phyloP scores from a whole-genome alignment of 37 sponge, comb jelly and placozoan species.

The Eunapius fragilis region DNA sequence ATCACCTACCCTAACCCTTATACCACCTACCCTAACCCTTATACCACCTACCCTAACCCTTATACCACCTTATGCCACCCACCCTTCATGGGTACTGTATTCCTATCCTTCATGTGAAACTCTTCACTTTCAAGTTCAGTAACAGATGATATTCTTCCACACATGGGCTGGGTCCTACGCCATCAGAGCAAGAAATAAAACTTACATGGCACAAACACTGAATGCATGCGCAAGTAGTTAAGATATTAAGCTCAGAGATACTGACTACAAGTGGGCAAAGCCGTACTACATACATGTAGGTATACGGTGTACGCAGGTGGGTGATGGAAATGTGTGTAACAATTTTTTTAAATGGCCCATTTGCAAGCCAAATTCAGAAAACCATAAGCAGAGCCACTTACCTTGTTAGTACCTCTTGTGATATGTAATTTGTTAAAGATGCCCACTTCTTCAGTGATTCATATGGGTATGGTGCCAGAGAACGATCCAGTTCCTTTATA shows the following conservation, averaged over 20 bases:
- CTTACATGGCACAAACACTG: not conserved
- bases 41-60: not conserved
- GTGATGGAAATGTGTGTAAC: too few species aligned
- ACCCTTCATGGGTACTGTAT: not conserved
- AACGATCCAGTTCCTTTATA: slow-evolving; percentile 67
- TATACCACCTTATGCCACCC: not conserved
- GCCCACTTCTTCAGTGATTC: slow-evolving; percentile 83
- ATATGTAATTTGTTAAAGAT: slow-evolving; percentile 73
- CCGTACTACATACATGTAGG: too few species aligned
- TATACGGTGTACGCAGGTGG: too few species aligned
- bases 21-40: too few species aligned
- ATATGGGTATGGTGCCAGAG: slow-evolving; percentile 86
- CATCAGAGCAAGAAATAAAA: not conserved
- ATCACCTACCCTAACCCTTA: not conserved
- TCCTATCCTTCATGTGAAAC: not conserved
- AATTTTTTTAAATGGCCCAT: too few species aligned
- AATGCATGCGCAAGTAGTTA: not conserved
- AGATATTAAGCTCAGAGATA: too few species aligned
- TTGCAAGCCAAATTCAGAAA: too few species aligned
- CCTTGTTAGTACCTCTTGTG: slow-evolving; percentile 57
- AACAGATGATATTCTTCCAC: slow-evolving; percentile 67
- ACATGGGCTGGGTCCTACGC: slow-evolving; percentile 46
- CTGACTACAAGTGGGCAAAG: too few species aligned
- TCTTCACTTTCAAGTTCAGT: slow-evolving; percentile 31
- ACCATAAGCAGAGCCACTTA: too few species aligned